Evolutionary conservation across 2,888 invertebrate genomes (phyloP), one percentile per base, ranked within the genome.

Genomic region (Lepeophtheirus nordmannii): DNA sequence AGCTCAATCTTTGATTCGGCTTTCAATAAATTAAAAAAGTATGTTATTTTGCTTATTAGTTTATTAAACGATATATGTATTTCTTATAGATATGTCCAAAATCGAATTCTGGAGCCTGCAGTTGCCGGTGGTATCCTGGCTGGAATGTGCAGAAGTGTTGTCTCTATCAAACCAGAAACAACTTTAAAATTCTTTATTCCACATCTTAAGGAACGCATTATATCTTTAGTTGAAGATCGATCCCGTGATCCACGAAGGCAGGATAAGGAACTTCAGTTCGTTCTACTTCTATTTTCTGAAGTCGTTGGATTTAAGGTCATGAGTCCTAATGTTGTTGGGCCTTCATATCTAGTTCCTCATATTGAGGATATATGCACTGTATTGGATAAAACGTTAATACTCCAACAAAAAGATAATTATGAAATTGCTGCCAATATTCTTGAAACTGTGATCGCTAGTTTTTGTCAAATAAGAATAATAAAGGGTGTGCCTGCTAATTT

Each of bases 231-330:
- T 38, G 20, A 40, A 20, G 62, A 62, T 20, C 38, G 62, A 9
- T 20, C 40, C 1, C 5, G 53, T n/a, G 65, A 58, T 20, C n/a
- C 58, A 10, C 20, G 23, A 1, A 58, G 56, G 17, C n/a, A 22
- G 10, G 58, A 65, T 38, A 23, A 58, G n/a, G 65, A 65, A 40
- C 65, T 65, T n/a, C 65, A 65, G 39, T 65, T 65, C 22, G 30
- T 22, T n/a, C 38, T 65, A 10, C 65, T 57, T 12, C 38, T 65
- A 5, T 30, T 65, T 20, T 22, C 37, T 1, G 65, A 65, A 17
- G 58, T 65, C 10, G 39, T 65, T 30, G 20, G 22, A 10, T 23
- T 58, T 38, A 58, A 38, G 20, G 37, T 41, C 14, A 20, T 62
- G 39, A 62, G 20, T 41, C 20, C 22, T 23, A 39, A n/a, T 10